These are phyloP conservation scores for Arenaria interpres DNA, from an alignment of 2,113 vertebrate genomes.

Conservation along the genomic window DNA sequence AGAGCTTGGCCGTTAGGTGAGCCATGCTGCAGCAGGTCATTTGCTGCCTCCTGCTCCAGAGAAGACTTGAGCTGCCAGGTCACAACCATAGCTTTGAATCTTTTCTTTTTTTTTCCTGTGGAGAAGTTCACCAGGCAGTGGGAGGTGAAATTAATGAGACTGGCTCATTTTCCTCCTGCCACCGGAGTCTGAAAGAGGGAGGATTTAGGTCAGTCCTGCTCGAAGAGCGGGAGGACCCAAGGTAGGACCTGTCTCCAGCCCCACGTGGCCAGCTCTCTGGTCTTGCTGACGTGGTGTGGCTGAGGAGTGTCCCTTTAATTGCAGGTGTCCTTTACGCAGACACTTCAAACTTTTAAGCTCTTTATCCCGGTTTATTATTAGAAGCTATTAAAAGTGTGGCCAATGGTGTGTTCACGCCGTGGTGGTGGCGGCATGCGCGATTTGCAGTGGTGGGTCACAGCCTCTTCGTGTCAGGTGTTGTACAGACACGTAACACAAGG, in stretches of 20 bases:
- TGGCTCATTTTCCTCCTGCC: background rate
- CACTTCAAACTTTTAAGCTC: conserved; percentile 1
- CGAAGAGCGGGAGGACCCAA: background rate
- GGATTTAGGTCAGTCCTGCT: conserved; percentile 22
- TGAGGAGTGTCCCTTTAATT: background rate
- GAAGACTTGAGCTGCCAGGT: background rate
- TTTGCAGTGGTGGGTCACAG: background rate
- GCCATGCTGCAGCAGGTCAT: background rate
- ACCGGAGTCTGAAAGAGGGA: background rate
- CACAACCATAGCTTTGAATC: background rate
- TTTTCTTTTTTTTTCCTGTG: background rate
- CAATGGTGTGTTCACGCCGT: fast-evolving
- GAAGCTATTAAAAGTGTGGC: background rate
- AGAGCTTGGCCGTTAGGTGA: background rate
- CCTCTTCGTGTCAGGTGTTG: fast-evolving
- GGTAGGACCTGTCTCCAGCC: background rate
- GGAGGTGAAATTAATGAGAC: conserved; percentile 59
- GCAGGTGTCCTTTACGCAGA: background rate
- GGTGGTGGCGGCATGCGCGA: fast-evolving
- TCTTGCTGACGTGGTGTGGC: background rate
- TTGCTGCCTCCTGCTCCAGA: background rate
- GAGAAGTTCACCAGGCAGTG: background rate
- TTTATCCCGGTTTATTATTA: background rate
- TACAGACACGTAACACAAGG: background rate
- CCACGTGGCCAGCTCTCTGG: background rate